Percentiles rank a stretch among this genome's conserved stretches.
phyloP scores from a whole-genome alignment of 1,140 invertebrate species.

The Drosophila sproati region DNA sequence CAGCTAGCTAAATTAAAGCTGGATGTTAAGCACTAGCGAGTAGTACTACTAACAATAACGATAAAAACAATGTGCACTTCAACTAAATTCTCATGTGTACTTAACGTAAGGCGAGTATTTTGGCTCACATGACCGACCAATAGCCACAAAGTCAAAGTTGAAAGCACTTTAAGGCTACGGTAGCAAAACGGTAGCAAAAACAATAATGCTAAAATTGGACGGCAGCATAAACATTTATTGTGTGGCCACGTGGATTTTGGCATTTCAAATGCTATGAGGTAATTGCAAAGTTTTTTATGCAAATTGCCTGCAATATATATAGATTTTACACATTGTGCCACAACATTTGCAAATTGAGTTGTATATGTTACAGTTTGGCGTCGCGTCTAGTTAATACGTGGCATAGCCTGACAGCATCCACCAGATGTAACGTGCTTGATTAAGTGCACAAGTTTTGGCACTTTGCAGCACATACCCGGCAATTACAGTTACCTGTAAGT shows the following conservation, averaged over 20 bases:
- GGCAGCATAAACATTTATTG: slow-evolving; percentile 31
- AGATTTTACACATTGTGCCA: slow-evolving; percentile 29
- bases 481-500: slow-evolving; percentile 51
- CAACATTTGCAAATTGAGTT: slow-evolving; percentile 35
- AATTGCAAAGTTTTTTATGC: slow-evolving; percentile 37
- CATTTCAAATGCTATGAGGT: slow-evolving; percentile 19
- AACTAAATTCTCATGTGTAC: slow-evolving; percentile 3
- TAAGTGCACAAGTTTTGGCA: slow-evolving; percentile 41
- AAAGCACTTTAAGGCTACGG: slow-evolving; percentile 23
- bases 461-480: slow-evolving; percentile 34
- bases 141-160: slow-evolving; percentile 23
- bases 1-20: background rate
- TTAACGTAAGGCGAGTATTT: slow-evolving; percentile 28
- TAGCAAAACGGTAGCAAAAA: slow-evolving; percentile 6
- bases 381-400: slow-evolving; percentile 4
- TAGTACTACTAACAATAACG: background rate
- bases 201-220: slow-evolving; percentile 14
- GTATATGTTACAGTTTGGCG: slow-evolving; percentile 1
- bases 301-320: slow-evolving; percentile 49
- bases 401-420: slow-evolving; percentile 5
- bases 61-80: background rate
- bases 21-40: background rate
- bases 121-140: background rate
- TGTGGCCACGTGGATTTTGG: slow-evolving; percentile 14
- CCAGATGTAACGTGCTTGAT: slow-evolving; percentile 3